phyloP scores from a whole-genome alignment of 1,140 invertebrate species.

The Teleopsis dalmanni region DNA sequence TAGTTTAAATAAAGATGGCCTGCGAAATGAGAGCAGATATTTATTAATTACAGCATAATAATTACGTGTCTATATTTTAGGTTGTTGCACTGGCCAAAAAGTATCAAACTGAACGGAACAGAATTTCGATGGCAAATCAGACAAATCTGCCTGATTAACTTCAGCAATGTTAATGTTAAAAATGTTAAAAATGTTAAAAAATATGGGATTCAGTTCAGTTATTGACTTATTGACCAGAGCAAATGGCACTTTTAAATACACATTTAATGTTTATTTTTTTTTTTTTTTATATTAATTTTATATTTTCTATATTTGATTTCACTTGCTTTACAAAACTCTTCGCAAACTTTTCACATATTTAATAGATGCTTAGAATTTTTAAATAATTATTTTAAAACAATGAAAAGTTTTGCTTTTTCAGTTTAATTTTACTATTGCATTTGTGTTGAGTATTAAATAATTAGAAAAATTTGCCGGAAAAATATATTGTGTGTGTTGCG shows the following conservation, averaged over 20 bases:
- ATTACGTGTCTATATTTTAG: no score
- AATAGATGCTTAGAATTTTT: neutral
- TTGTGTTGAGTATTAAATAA: slow-evolving; percentile 23
- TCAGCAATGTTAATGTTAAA: neutral
- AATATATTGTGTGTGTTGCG: slow-evolving; percentile 15
- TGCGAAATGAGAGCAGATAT: slow-evolving; percentile 27
- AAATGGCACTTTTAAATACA: neutral
- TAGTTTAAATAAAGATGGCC: slow-evolving; percentile 41
- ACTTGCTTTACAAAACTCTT: neutral
- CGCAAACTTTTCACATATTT: neutral
- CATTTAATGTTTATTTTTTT: neutral
- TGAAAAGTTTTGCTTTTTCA: no score
- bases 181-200: neutral
- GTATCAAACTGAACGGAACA: no score
- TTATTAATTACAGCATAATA: no score
- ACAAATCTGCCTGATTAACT: neutral
- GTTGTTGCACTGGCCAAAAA: no score
- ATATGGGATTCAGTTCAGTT: no score
- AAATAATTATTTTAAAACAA: neutral
- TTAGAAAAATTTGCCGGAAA: slow-evolving; percentile 30
- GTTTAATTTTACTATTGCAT: slow-evolving; percentile 1
- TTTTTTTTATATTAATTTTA: neutral
- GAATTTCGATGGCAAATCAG: neutral
- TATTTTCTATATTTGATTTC: neutral
- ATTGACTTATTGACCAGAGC: no score